phyloP scores from a whole-genome alignment of 2,888 invertebrate genomes.

The Agonum fuliginosum region DNA sequence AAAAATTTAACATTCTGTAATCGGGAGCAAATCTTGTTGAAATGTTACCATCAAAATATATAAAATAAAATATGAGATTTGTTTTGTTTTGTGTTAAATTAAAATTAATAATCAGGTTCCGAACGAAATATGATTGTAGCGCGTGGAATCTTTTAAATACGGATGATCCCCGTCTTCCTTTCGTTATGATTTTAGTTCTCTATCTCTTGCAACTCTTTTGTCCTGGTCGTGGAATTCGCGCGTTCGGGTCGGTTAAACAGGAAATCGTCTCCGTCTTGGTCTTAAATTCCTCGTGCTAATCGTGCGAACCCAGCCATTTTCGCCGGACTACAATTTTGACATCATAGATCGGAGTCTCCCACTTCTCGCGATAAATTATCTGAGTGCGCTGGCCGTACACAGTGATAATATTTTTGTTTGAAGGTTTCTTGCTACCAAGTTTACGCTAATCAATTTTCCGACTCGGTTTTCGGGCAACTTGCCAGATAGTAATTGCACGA shows the following conservation, averaged over 20 bases:
- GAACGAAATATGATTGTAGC: too few species aligned
- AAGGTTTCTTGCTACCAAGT: conserved; percentile 39
- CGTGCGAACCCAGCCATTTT: background rate
- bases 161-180: too few species aligned
- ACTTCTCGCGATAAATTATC: conserved; percentile 19
- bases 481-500: conserved; percentile 52
- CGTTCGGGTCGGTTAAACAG: background rate
- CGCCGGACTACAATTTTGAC: background rate
- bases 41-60: too few species aligned
- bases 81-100: too few species aligned
- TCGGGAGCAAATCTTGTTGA: too few species aligned
- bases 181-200: too few species aligned
- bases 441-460: conserved; percentile 50
- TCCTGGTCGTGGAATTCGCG: too few species aligned
- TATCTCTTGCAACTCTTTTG: too few species aligned
- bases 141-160: too few species aligned
- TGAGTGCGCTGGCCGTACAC: conserved; percentile 13
- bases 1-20: too few species aligned
- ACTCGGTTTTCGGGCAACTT: conserved; percentile 36
- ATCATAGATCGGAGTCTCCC: background rate
- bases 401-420: conserved; percentile 41
- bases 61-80: too few species aligned
- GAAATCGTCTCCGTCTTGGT: background rate
- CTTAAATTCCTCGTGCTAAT: background rate
- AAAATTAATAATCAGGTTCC: too few species aligned